Evolutionary conservation across 2,113 vertebrate genomes (phyloP), one percentile per base, ranked within the genome.

Genomic region (Tiliqua scincoides): DNA sequence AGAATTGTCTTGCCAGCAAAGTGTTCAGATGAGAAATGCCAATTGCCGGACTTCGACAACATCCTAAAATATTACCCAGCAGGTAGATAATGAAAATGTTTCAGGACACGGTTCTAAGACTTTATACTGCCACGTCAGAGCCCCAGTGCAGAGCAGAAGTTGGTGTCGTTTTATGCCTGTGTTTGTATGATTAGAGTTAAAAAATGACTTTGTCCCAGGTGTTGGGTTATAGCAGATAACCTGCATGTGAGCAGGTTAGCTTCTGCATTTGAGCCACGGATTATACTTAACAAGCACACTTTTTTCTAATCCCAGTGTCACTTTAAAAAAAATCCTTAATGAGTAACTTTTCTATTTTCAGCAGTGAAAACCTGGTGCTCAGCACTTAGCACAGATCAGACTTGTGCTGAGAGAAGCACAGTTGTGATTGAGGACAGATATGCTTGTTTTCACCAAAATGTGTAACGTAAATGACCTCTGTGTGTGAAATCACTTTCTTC

Each of bases 381-480:
- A 91, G 88, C 91, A 91, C 84, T 93, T 94, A 91, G 79, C 86
- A 77, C 84, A 59, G 82, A 82, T 84, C 59, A 82, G 71, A 65
- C 80, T 77, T 92, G 84, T 81, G 67, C 59, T 91, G 73, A 57
- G 78, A 88, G 21, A 70, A 61, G 85, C 83, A 74, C 20, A 11
- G 61, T 82, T 78, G 71, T 75, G 75, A 20, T 81, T 48, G 81
- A 86, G 88, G n/a, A 85, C 75, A 88, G 87, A 89, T 88, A 54
- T 65, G 63, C 32, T 90, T 77, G 82, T 67, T 82, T 84, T 91
- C 89, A 52, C 61, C 81, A 73, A 84, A 87, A 85, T 87, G 90
- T 74, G 54, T 40, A 87, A 89, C 88, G 27, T 61, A 57, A 89
- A 75, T 11, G 68, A 83, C 82, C 21, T 48, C 1, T 61, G 52